A percentile compares a stretch with the other conserved stretches of the same genome.
Conservation (phyloP, 2,113 vertebrate species). For the Apteryx mantelli region DNA sequence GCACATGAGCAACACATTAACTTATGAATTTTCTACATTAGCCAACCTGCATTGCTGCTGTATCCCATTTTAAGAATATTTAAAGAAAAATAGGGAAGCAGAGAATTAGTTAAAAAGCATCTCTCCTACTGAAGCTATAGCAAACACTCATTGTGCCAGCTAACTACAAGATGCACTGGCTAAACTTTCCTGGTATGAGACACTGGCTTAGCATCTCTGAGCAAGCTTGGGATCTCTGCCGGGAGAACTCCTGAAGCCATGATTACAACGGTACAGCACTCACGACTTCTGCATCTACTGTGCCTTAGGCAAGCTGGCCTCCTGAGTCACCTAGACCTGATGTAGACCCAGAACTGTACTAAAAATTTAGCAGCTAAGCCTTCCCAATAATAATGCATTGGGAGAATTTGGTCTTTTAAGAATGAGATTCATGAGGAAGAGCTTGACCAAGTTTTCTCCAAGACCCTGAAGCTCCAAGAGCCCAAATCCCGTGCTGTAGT, state of each 20-base stretch:
- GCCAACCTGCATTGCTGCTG: neutral
- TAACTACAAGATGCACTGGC: neutral
- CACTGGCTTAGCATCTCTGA: neutral
- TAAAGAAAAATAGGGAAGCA: neutral
- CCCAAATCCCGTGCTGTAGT: accelerated
- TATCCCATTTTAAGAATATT: neutral
- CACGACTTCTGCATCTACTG: accelerated
- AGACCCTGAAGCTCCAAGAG: neutral
- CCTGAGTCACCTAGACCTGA: accelerated
- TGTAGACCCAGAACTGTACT: accelerated
- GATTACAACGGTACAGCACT: accelerated
- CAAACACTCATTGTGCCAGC: accelerated
- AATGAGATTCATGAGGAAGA: neutral
- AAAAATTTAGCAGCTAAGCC: neutral
- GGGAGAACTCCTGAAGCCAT: neutral
- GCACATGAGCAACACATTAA: neutral
- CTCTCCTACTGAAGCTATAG: neutral
- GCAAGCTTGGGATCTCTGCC: neutral
- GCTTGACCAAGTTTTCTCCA: neutral
- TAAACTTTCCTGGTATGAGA: neutral
- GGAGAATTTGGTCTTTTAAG: neutral
- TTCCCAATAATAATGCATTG: neutral
- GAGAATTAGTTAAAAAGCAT: neutral
- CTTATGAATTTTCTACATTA: neutral
- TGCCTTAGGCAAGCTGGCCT: neutral